These are phyloP conservation scores for Seira ritae DNA, from an alignment of 2,888 invertebrate genomes.

Conservation along the genomic window DNA sequence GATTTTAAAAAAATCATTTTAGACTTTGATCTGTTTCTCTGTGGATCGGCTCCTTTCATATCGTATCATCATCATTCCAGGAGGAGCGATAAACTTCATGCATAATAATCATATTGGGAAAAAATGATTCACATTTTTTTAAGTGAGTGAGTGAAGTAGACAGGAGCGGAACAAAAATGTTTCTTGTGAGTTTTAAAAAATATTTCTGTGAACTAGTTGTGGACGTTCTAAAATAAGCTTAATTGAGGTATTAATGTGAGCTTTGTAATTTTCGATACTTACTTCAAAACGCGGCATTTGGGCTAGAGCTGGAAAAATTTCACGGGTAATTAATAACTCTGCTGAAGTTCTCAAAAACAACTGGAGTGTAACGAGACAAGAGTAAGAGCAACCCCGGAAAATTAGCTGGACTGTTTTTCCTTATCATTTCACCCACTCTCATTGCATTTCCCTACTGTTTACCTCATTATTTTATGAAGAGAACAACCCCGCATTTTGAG, in stretches of 20 bases:
- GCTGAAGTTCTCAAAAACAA: neutral
- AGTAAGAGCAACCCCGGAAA: conserved; percentile 3
- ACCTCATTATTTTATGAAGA: neutral
- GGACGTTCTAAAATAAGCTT: too few species aligned
- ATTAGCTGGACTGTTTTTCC: conserved; percentile 5
- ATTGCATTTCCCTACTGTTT: neutral
- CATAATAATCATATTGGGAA: neutral
- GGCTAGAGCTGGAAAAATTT: too few species aligned
- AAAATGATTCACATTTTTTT: neutral
- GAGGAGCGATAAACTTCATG: neutral
- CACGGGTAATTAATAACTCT: too few species aligned
- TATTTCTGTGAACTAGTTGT: too few species aligned
- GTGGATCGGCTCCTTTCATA: neutral
- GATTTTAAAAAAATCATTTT: neutral
- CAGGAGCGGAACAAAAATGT: conserved; percentile 3
- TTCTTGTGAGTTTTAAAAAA: neutral
- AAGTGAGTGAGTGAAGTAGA: too few species aligned
- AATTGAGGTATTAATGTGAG: too few species aligned
- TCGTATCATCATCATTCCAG: neutral
- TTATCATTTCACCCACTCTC: conserved; percentile 4
- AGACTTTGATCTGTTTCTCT: neutral
- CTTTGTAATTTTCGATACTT: too few species aligned
- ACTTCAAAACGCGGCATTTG: too few species aligned
- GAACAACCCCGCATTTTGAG: neutral
- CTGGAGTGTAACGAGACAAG: conserved; percentile 6